Conservation (phyloP, 2,113 vertebrate genomes). For the Ammodytes dubius region DNA sequence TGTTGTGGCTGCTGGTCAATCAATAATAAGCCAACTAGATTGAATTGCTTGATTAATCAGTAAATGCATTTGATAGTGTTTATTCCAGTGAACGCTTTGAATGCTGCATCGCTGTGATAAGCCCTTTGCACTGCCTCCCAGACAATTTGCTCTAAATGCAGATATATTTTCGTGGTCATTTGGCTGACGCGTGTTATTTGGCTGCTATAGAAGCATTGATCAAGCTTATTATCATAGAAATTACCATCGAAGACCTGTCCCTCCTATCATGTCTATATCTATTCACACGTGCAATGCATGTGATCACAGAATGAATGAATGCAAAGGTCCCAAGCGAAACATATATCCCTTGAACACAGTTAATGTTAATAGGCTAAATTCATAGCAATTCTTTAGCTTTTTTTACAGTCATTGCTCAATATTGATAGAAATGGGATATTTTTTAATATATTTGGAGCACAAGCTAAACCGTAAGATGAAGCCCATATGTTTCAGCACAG, state of each 20-base stretch:
- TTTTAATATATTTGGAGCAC: neutral
- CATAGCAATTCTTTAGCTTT: too few species aligned
- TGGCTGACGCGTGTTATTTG: neutral
- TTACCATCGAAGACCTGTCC: neutral
- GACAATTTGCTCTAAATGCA: neutral
- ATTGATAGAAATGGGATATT: neutral
- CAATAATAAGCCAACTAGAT: conserved; percentile 7
- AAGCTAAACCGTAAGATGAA: neutral
- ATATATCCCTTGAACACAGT: too few species aligned
- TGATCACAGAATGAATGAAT: conserved; percentile 29
- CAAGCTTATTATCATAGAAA: conserved; percentile 28
- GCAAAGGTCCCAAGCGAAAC: conserved; percentile 50
- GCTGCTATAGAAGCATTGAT: neutral
- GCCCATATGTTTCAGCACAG: neutral
- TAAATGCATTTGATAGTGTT: neutral
- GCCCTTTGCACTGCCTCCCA: neutral
- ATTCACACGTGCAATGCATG: conserved; percentile 20
- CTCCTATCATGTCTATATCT: conserved; percentile 6
- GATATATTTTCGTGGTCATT: neutral
- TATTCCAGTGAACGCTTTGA: neutral
- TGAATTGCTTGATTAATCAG: conserved; percentile 9
- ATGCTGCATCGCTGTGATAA: conserved; percentile 4
- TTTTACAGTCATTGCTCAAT: neutral
- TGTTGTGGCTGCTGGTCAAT: conserved; percentile 2
- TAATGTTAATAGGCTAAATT: too few species aligned